Evolutionary conservation across 2,113 vertebrate species (phyloP).

Genomic region (Hyla sarda): DNA sequence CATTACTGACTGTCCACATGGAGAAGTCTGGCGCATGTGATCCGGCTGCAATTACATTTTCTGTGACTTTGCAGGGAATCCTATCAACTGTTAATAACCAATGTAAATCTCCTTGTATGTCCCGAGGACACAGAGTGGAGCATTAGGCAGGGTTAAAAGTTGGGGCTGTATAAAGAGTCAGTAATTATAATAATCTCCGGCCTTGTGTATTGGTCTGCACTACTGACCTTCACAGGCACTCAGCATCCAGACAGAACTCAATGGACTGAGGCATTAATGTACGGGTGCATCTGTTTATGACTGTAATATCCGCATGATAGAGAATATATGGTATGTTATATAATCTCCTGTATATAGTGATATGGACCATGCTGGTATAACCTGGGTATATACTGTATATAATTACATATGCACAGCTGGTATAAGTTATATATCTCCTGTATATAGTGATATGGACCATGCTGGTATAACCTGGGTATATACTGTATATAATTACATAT

Average conservation of each 20-base stretch:
- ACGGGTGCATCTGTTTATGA: neutral
- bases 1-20: slow-evolving; percentile 4
- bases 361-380: neutral
- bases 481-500: neutral
- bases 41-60: slow-evolving; percentile 9
- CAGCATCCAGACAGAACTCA: neutral
- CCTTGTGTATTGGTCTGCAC: slow-evolving; percentile 57
- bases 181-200: slow-evolving; percentile 13
- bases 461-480: neutral
- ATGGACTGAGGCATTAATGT: neutral
- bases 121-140: neutral
- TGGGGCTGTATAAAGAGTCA: slow-evolving; percentile 16
- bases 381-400: neutral
- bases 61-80: slow-evolving; percentile 14
- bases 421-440: neutral
- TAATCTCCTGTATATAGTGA: neutral
- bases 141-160: slow-evolving; percentile 17
- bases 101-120: slow-evolving; percentile 7
- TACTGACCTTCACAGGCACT: slow-evolving; percentile 46
- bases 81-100: slow-evolving; percentile 15
- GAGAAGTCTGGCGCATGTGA: neutral
- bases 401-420: neutral
- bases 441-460: neutral
- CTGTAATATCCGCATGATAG: neutral
- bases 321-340: too few species aligned